Conservation (phyloP, 2,888 invertebrate genomes). For the Eilema sororculum region DNA sequence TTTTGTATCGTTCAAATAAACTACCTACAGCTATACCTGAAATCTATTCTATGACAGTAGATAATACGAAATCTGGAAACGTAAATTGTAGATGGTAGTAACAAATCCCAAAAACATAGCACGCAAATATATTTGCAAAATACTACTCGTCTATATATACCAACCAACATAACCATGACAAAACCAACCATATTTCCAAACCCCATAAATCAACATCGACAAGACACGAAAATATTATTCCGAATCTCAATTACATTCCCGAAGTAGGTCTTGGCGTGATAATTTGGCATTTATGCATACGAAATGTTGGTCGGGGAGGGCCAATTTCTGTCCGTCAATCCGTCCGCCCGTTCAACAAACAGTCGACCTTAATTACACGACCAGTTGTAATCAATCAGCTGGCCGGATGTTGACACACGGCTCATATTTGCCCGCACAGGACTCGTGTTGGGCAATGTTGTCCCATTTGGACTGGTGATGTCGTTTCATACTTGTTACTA, state of each 20-base stretch:
- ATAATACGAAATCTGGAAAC: too few species aligned
- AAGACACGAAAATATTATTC: constrained; percentile 9
- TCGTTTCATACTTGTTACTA: constrained; percentile 1
- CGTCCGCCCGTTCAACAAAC: constrained; percentile 44
- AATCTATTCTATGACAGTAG: too few species aligned
- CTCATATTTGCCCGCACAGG: constrained; percentile 50
- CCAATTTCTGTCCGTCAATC: constrained; percentile 28
- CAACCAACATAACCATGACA: background rate
- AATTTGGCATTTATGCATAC: constrained; percentile 33
- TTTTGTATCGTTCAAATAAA: background rate
- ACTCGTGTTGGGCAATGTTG: constrained; percentile 41
- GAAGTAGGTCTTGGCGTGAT: constrained; percentile 15
- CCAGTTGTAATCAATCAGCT: constrained; percentile 63
- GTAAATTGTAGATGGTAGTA: too few species aligned
- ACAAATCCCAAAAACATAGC: background rate
- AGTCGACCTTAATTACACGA: constrained; percentile 62
- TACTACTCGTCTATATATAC: background rate
- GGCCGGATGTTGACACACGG: constrained; percentile 48
- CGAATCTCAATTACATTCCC: constrained; percentile 17
- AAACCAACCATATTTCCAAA: background rate
- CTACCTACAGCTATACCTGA: too few species aligned
- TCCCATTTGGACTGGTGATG: background rate
- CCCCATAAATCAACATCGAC: constrained; percentile 5
- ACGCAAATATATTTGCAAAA: background rate
- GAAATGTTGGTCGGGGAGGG: constrained; percentile 28